Evolutionary conservation across 1,140 invertebrate species (phyloP).

Genomic region (Philotrypesis tridentata): DNA sequence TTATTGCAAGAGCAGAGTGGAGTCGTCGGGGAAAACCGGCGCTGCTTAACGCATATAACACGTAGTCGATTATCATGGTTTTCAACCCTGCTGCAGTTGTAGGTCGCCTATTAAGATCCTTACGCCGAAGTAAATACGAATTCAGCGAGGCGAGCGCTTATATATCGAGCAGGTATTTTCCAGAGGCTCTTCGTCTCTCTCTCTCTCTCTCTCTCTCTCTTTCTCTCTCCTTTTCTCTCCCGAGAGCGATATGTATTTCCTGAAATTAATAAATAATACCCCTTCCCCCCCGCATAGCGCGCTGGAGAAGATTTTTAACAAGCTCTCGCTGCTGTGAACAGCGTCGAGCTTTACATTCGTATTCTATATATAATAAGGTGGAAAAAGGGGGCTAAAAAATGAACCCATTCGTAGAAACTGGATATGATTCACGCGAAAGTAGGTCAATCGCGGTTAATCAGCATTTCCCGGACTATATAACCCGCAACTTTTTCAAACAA

Average conservation of each 20-base stretch:
- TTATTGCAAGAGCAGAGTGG: no score
- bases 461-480: neutral
- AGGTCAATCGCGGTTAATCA: neutral
- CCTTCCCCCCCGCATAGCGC: no score
- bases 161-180: neutral
- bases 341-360: no score
- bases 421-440: neutral
- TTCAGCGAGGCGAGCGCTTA: neutral
- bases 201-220: no score
- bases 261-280: neutral
- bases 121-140: neutral
- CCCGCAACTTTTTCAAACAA: neutral
- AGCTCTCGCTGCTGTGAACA: neutral
- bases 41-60: neutral
- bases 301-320: neutral
- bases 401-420: no score
- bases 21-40: no score
- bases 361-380: no score
- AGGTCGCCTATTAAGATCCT: conserved; percentile 17
- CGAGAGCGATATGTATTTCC: no score
- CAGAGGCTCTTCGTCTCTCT: neutral
- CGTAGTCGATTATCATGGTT: conserved; percentile 8
- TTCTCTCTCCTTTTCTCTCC: no score
- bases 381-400: no score
- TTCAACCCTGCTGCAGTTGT: conserved; percentile 19